Evolutionary conservation across 2,113 vertebrate genomes (phyloP).

Genomic region (Ceratotherium simum): DNA sequence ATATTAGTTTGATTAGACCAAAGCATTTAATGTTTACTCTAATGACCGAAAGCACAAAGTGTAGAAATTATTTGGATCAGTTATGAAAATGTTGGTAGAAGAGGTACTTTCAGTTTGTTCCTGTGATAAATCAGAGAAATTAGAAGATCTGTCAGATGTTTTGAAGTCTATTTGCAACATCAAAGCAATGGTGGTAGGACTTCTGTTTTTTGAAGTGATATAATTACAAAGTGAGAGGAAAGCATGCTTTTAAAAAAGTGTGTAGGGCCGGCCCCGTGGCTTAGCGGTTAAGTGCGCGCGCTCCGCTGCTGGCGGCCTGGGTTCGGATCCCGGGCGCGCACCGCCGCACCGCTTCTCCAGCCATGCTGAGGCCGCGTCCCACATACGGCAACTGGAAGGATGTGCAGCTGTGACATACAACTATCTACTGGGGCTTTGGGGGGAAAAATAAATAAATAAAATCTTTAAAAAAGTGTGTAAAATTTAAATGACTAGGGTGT

Average conservation of each 20-base stretch:
- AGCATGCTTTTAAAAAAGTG: neutral
- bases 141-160: neutral
- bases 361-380: too few relatives aligned
- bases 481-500: neutral
- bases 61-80: neutral
- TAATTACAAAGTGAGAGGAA: neutral
- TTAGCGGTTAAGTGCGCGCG: too few relatives aligned
- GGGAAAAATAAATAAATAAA: too few relatives aligned
- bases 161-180: neutral
- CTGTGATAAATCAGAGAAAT: neutral
- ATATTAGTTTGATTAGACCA: neutral
- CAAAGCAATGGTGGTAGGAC: neutral
- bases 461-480: neutral
- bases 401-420: too few relatives aligned
- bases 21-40: neutral
- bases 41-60: neutral
- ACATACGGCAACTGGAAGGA: too few relatives aligned
- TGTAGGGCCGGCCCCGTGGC: too few relatives aligned
- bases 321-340: too few relatives aligned
- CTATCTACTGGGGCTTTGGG: too few relatives aligned
- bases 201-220: constrained; percentile 8
- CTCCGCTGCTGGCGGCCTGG: too few relatives aligned
- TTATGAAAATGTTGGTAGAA: constrained; percentile 45
- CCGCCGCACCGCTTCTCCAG: too few relatives aligned
- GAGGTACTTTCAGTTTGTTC: neutral